These are phyloP conservation scores for Sitophilus oryzae DNA, from an alignment of 1,140 invertebrate species.

Conservation along the genomic window DNA sequence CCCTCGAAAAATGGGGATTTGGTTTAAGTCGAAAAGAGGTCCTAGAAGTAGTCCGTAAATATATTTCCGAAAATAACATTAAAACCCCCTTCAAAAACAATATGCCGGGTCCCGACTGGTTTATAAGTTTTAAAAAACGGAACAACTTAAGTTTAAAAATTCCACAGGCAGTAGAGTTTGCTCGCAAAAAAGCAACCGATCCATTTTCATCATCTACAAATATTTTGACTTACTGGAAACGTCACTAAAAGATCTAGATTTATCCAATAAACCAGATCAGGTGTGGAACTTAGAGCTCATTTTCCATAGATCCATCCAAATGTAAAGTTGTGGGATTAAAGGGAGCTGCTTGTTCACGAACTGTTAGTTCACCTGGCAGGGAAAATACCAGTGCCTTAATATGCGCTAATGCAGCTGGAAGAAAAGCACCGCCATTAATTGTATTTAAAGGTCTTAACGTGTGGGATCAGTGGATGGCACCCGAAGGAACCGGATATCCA, in stretches of 20 bases:
- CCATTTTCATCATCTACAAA: not conserved
- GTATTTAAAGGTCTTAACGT: conserved; percentile 13
- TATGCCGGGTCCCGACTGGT: conserved; percentile 15
- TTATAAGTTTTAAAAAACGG: conserved; percentile 6
- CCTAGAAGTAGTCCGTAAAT: conserved; percentile 4
- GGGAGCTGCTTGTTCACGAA: conserved; percentile 11
- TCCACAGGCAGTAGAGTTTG: conserved; percentile 7
- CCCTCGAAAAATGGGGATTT: conserved; percentile 21
- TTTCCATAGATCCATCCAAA: conserved; percentile 3
- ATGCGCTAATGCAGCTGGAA: conserved; percentile 6
- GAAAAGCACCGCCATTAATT: conserved; percentile 14
- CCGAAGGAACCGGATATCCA: no score
- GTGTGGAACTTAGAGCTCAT: conserved; percentile 10
- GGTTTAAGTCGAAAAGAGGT: conserved; percentile 7
- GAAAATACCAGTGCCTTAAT: conserved; percentile 14
- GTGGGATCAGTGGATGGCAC: no score
- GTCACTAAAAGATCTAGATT: not conserved
- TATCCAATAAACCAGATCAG: not conserved
- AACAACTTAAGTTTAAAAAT: conserved; percentile 11
- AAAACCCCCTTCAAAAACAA: conserved; percentile 10
- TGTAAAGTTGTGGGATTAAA: conserved; percentile 3
- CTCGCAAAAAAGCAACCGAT: not conserved
- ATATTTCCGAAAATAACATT: conserved; percentile 12
- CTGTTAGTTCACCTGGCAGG: conserved; percentile 7
- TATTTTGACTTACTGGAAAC: not conserved